phyloP scores from a whole-genome alignment of 2,797 vertebrate genomes.

The Corythornis leucogaster region DNA sequence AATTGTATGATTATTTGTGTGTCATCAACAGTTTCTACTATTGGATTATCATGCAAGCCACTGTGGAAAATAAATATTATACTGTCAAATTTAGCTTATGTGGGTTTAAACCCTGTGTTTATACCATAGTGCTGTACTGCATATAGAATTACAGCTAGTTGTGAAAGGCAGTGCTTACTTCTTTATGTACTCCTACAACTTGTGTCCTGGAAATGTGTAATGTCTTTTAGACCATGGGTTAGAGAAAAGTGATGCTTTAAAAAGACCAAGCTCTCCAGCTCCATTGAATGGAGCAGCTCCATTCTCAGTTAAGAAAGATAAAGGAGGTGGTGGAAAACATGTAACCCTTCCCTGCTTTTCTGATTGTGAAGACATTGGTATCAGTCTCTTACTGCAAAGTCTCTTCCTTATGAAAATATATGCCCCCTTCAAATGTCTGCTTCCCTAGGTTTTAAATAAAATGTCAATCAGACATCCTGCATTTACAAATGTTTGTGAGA shows the following conservation, averaged over 20 bases:
- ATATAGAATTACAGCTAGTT: background rate
- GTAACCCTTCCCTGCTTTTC: background rate
- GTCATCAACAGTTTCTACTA: background rate
- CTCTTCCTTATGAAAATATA: background rate
- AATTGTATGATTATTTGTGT: background rate
- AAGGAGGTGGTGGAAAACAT: background rate
- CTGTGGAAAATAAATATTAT: background rate
- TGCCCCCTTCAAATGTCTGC: background rate
- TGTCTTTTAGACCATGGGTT: background rate
- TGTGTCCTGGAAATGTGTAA: background rate
- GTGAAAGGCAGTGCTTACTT: background rate
- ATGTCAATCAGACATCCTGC: background rate
- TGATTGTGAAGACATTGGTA: background rate
- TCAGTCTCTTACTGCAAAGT: background rate
- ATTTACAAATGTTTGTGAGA: background rate
- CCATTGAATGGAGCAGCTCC: background rate
- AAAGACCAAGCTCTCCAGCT: background rate
- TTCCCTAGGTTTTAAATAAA: background rate
- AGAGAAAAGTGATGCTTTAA: background rate
- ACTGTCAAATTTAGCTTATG: background rate
- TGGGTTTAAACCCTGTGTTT: background rate
- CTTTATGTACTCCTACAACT: background rate
- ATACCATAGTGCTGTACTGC: background rate
- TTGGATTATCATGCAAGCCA: background rate
- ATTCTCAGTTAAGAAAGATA: background rate